Percentiles rank a stretch among this genome's conserved stretches.
These are phyloP conservation scores for Tenualosa thibaudeaui DNA, from an alignment of 2,797 vertebrate species.

Conservation along the genomic window DNA sequence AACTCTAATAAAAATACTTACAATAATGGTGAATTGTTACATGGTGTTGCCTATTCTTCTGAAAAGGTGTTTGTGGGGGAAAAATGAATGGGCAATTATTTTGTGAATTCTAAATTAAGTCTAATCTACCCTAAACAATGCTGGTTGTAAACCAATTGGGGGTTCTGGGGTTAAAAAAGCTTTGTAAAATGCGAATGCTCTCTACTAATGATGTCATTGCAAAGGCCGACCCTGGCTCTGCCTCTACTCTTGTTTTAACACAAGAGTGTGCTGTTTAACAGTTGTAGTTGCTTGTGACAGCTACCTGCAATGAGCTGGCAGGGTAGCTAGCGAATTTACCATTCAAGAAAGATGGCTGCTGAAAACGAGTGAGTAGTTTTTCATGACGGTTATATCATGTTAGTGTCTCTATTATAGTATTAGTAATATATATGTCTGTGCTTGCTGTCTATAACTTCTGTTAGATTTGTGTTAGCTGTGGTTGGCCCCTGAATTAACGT, in stretches of 20 bases:
- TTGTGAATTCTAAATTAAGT: too few relatives aligned
- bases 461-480: neutral
- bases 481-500: neutral
- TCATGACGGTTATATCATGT: neutral
- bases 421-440: neutral
- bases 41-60: too few relatives aligned
- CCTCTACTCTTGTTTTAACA: conserved; percentile 1
- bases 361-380: conserved; percentile 75
- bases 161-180: too few relatives aligned
- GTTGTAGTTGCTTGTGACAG: conserved; percentile 3
- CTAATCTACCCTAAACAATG: too few relatives aligned
- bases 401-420: neutral
- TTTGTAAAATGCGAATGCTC: too few relatives aligned
- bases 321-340: neutral
- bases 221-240: neutral
- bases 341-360: conserved; percentile 64
- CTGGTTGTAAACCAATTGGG: too few relatives aligned
- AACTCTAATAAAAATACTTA: too few relatives aligned
- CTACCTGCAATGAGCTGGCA: conserved; percentile 7
- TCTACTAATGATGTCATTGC: neutral
- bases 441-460: neutral
- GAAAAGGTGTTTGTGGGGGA: too few relatives aligned
- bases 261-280: conserved; percentile 13
- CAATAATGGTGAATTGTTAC: too few relatives aligned
- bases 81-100: too few relatives aligned